Conservation (phyloP, 2,113 vertebrate species). For the Otolemur garnettii region DNA sequence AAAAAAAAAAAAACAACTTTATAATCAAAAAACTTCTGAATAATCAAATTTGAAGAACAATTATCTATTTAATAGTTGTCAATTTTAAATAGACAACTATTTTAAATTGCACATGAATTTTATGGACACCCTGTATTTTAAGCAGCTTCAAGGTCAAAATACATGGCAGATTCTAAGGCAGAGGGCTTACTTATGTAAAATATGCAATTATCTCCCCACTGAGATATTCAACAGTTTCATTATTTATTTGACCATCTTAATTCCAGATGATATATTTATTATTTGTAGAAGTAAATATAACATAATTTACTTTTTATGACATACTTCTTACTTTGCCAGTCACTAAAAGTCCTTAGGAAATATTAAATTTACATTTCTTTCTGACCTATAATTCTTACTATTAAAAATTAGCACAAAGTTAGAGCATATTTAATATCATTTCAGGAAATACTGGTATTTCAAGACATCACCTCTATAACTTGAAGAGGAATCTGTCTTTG, state of each 20-base stretch:
- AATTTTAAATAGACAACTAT: too few relatives aligned
- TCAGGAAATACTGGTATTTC: background rate
- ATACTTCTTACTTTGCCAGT: background rate
- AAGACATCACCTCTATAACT: background rate
- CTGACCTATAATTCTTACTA: conserved; percentile 44
- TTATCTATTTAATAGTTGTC: background rate
- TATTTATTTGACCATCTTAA: conserved; percentile 39
- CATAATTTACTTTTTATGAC: background rate
- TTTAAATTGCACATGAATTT: too few relatives aligned
- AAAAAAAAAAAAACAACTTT: too few relatives aligned
- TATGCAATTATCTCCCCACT: background rate
- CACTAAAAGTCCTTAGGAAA: background rate
- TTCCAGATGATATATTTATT: conserved; percentile 3
- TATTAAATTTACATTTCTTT: background rate
- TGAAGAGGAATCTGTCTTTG: background rate
- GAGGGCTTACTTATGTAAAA: background rate
- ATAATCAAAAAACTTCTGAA: background rate
- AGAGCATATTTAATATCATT: background rate
- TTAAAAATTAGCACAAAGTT: background rate
- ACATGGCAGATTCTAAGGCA: background rate
- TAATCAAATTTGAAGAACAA: background rate
- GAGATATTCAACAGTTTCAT: background rate
- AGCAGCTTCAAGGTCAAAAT: background rate
- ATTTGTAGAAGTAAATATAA: background rate
- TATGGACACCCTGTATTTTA: background rate